Conservation (phyloP, 1,140 invertebrate genomes). For the Alviniconcha marisindica region DNA sequence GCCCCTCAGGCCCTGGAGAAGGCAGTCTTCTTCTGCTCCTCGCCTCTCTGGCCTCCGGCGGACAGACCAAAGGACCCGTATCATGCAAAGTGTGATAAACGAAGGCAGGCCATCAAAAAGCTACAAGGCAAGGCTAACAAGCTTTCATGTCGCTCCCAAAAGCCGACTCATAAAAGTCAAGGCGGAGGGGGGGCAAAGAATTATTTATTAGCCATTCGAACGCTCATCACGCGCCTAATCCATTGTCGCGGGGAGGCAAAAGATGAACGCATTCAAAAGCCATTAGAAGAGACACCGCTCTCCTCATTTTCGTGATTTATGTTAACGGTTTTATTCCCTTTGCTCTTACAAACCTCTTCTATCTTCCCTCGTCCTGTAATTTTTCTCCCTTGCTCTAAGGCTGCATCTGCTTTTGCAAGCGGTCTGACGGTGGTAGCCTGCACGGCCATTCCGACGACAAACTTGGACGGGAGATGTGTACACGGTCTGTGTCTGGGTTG, state of each 20-base stretch:
- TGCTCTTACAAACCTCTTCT: constrained; percentile 23
- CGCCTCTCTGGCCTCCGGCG: neutral
- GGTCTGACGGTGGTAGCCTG: neutral
- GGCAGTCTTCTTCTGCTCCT: too few species aligned
- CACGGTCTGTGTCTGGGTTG: too few species aligned
- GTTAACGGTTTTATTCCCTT: constrained; percentile 34
- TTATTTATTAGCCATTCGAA: constrained; percentile 32
- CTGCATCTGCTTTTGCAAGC: neutral
- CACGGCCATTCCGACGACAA: neutral
- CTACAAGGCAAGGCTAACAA: constrained; percentile 12
- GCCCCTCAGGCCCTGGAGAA: too few species aligned
- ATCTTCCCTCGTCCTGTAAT: constrained; percentile 4
- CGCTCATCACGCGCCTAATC: constrained; percentile 17
- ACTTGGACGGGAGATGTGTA: too few species aligned
- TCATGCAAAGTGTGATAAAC: constrained; percentile 14
- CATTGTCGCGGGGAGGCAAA: constrained; percentile 25
- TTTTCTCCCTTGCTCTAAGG: neutral
- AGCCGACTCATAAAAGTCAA: constrained; percentile 3
- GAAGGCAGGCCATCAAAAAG: neutral
- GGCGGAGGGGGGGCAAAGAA: neutral
- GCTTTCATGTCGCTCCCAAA: neutral
- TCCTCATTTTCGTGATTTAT: constrained; percentile 29
- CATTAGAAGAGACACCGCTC: constrained; percentile 25
- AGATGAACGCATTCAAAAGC: constrained; percentile 39
- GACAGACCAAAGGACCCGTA: neutral